A percentile compares a stretch with the other conserved stretches of the same genome.
These are phyloP conservation scores for Zonotrichia albicollis DNA, from an alignment of 2,797 vertebrate species.

Conservation along the genomic window DNA sequence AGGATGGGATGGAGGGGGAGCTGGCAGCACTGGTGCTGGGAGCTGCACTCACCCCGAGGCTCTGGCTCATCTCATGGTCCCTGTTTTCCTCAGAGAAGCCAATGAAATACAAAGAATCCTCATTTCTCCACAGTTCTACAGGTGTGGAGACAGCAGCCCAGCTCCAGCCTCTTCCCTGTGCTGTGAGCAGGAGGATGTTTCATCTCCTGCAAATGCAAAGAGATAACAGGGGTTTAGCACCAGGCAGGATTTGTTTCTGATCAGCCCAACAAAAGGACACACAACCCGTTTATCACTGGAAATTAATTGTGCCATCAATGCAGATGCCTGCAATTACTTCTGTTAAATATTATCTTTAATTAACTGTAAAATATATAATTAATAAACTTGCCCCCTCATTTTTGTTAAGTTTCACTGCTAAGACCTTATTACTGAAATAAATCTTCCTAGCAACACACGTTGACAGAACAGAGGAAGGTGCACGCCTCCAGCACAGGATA, in stretches of 20 bases:
- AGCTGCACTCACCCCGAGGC: not conserved
- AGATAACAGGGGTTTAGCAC: conserved; percentile 10
- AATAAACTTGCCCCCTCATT: conserved; percentile 63
- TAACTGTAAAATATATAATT: conserved; percentile 75
- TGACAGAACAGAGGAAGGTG: not conserved
- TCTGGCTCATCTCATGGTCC: not conserved
- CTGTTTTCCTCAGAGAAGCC: not conserved
- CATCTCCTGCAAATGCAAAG: conserved; percentile 41
- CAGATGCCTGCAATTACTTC: conserved; percentile 70
- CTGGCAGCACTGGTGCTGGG: not conserved
- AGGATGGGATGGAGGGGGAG: not conserved
- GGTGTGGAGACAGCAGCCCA: not conserved
- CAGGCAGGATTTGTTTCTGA: conserved; percentile 54
- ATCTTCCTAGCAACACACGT: conserved; percentile 17
- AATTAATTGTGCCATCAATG: conserved; percentile 57
- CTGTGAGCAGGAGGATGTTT: not conserved
- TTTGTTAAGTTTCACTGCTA: conserved; percentile 57
- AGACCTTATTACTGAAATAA: conserved; percentile 67
- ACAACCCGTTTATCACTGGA: conserved; percentile 54
- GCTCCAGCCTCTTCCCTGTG: not conserved
- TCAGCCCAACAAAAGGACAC: conserved; percentile 40
- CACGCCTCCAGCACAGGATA: not conserved
- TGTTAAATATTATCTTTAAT: conserved; percentile 74
- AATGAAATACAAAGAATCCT: not conserved
- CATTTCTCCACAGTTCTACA: not conserved